phyloP scores from a whole-genome alignment of 2,888 invertebrate genomes.

The Iselma pallidipennis region DNA sequence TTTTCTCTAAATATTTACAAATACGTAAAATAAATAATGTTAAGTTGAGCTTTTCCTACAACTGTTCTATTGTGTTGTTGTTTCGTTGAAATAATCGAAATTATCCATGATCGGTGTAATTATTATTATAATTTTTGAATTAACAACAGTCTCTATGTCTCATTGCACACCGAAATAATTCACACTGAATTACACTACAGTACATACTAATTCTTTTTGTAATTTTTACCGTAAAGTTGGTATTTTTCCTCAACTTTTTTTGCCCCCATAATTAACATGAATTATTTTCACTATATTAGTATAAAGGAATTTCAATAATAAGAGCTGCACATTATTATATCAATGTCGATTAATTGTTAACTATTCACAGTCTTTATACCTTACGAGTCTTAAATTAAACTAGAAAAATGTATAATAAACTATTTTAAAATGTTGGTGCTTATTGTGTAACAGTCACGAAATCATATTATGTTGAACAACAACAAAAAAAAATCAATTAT shows the following conservation, averaged over 20 bases:
- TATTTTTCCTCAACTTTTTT: constrained; percentile 24
- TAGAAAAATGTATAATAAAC: constrained; percentile 14
- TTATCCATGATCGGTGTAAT: no score
- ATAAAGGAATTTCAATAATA: constrained; percentile 26
- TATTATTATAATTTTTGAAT: no score
- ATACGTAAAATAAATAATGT: no score
- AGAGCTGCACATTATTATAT: constrained; percentile 37
- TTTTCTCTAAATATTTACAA: background rate
- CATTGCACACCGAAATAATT: constrained; percentile 49
- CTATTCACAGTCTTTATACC: constrained; percentile 45
- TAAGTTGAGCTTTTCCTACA: background rate
- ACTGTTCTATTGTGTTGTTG: background rate
- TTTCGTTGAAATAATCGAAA: background rate
- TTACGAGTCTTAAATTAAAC: constrained; percentile 37
- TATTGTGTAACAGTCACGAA: constrained; percentile 9
- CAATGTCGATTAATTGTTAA: no score
- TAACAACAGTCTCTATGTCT: constrained; percentile 47
- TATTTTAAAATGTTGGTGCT: constrained; percentile 20
- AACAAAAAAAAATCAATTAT: background rate
- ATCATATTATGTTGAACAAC: background rate
- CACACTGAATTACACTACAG: constrained; percentile 42
- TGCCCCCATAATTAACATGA: constrained; percentile 15
- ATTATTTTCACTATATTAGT: no score
- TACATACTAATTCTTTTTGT: constrained; percentile 31
- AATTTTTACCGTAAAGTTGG: constrained; percentile 35